phyloP scores from a whole-genome alignment of 2,113 vertebrate species.

The Alosa alosa region DNA sequence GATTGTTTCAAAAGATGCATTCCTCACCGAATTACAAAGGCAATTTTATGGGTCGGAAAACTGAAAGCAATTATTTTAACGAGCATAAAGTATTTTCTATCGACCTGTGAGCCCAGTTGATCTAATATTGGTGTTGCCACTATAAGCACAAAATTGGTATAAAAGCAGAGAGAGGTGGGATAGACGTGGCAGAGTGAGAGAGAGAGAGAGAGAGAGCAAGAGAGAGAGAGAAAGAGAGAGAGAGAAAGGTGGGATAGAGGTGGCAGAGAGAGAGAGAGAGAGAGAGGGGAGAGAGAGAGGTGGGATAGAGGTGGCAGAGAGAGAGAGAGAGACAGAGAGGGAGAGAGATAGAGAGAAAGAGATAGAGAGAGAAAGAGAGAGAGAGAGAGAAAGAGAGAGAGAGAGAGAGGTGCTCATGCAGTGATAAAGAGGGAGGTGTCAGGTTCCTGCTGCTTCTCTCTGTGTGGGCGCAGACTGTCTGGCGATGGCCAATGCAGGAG shows the following conservation, averaged over 20 bases:
- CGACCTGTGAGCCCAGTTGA: slow-evolving; percentile 58
- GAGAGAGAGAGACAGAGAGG: slow-evolving; percentile 48
- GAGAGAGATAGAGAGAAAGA: slow-evolving; percentile 41
- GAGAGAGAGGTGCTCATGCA: slow-evolving; percentile 46
- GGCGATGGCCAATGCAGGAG: slow-evolving; percentile 55
- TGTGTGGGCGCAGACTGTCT: slow-evolving; percentile 75
- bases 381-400: slow-evolving; percentile 34
- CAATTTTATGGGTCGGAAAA: slow-evolving; percentile 71
- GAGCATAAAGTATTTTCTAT: slow-evolving; percentile 72
- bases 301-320: slow-evolving; percentile 5
- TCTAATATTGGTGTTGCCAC: slow-evolving; percentile 68
- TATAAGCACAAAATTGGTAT: slow-evolving; percentile 57
- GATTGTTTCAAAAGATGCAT: slow-evolving; percentile 68
- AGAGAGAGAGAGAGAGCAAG: slow-evolving; percentile 58
- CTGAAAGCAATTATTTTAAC: slow-evolving; percentile 70
- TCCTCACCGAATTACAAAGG: slow-evolving; percentile 67
- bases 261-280: slow-evolving; percentile 37
- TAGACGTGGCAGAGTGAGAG: slow-evolving; percentile 23
- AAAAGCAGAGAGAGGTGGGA: slow-evolving; percentile 41
- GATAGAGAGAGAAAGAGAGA: too few relatives aligned
- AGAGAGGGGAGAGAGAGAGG: slow-evolving; percentile 42
- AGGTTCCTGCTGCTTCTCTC: slow-evolving; percentile 60
- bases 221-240: slow-evolving; percentile 57
- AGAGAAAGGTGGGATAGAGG: too few relatives aligned
- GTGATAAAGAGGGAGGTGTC: slow-evolving; percentile 64